Evolutionary conservation across 2,113 vertebrate species (phyloP).

Genomic region (Chlamydotis undulata): DNA sequence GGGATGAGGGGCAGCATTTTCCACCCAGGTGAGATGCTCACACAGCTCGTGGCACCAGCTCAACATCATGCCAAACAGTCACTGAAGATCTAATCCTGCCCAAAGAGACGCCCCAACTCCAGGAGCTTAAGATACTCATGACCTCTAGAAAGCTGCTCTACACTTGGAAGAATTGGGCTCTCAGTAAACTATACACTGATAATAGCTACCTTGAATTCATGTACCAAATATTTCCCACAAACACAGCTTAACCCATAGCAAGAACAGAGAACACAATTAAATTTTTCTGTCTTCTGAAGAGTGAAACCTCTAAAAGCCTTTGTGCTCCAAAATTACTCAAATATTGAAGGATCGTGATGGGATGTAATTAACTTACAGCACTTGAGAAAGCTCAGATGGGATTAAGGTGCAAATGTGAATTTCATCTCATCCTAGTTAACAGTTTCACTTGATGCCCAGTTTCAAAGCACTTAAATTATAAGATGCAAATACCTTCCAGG

Average conservation of each 20-base stretch:
- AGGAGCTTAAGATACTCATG: background rate
- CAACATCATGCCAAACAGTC: background rate
- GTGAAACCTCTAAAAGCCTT: background rate
- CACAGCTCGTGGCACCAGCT: background rate
- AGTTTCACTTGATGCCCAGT: constrained; percentile 2
- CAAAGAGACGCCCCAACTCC: background rate
- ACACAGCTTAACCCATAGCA: background rate
- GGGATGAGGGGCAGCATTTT: background rate
- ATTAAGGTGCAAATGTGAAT: constrained; percentile 43
- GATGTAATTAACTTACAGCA: constrained; percentile 33
- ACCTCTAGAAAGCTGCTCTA: background rate
- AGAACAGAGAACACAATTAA: background rate
- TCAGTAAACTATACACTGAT: background rate
- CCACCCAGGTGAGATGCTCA: background rate
- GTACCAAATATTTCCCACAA: background rate
- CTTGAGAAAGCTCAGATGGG: background rate
- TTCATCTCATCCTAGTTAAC: background rate
- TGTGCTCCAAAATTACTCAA: constrained; percentile 21
- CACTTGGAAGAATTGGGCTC: background rate
- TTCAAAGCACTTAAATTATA: constrained; percentile 19
- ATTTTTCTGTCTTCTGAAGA: background rate
- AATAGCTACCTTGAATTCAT: background rate
- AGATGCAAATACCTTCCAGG: background rate
- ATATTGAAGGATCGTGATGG: background rate
- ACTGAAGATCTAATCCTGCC: background rate